Evolutionary conservation across 2,113 vertebrate species (phyloP).

Genomic region (Rhineura floridana): DNA sequence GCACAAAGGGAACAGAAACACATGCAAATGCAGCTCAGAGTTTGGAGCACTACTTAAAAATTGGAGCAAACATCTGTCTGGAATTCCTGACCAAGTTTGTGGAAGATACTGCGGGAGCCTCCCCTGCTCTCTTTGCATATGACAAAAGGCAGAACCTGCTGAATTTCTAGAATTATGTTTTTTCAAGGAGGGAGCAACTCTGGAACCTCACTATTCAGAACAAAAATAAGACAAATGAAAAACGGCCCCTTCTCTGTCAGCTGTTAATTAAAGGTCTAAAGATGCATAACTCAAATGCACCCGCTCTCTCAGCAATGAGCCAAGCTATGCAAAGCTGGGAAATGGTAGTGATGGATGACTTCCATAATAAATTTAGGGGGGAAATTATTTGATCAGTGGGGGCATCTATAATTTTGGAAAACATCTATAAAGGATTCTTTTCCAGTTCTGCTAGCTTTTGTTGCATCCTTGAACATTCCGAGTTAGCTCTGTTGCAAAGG

Average conservation of each 20-base stretch:
- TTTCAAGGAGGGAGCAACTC: background rate
- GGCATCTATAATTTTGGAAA: background rate
- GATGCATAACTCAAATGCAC: background rate
- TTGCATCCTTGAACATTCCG: background rate
- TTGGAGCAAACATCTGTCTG: background rate
- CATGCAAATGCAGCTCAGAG: background rate
- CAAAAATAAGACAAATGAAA: background rate
- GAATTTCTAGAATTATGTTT: background rate
- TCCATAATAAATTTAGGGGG: background rate
- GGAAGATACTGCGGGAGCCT: background rate
- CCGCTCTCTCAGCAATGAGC: background rate
- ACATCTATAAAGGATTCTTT: background rate
- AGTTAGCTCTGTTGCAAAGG: background rate
- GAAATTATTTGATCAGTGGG: background rate
- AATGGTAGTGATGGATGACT: background rate
- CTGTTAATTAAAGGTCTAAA: background rate
- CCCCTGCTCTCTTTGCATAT: background rate
- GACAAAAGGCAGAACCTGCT: background rate
- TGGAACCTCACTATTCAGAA: background rate
- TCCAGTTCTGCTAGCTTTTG: background rate
- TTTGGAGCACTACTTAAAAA: background rate
- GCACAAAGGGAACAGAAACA: conserved; percentile 5
- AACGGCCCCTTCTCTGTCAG: background rate
- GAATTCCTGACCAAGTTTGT: background rate
- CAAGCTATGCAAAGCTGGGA: background rate